Evolutionary conservation across 2,113 vertebrate genomes (phyloP).

Genomic region (Cairina moschata): DNA sequence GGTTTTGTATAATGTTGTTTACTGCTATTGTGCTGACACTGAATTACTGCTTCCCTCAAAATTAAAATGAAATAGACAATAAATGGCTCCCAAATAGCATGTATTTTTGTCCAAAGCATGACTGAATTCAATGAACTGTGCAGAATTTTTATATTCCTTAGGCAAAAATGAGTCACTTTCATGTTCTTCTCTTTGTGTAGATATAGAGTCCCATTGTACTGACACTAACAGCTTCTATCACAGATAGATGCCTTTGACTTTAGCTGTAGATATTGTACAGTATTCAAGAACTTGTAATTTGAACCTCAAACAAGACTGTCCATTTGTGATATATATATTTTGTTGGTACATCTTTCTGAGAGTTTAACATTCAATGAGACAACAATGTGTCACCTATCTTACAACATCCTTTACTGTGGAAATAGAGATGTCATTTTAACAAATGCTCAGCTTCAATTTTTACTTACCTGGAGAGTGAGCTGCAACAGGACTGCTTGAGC

Average conservation of each 20-base stretch:
- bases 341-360: background rate
- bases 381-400: background rate
- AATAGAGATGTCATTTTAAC: background rate
- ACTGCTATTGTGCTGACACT: background rate
- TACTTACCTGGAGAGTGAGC: background rate
- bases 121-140: background rate
- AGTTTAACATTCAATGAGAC: background rate
- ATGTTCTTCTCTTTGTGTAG: background rate
- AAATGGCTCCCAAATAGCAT: background rate
- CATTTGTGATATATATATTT: background rate
- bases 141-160: background rate
- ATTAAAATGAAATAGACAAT: background rate
- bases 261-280: background rate
- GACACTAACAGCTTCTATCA: background rate
- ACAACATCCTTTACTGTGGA: background rate
- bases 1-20: background rate
- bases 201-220: background rate
- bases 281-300: background rate
- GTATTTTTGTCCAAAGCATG: background rate
- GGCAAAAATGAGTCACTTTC: background rate
- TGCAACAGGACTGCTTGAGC: fast-evolving
- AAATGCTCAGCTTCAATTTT: background rate
- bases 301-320: background rate
- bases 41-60: background rate
- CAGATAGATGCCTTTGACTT: background rate